Conservation (phyloP, 2,797 vertebrate genomes). For the Macroramphosus scolopax region DNA sequence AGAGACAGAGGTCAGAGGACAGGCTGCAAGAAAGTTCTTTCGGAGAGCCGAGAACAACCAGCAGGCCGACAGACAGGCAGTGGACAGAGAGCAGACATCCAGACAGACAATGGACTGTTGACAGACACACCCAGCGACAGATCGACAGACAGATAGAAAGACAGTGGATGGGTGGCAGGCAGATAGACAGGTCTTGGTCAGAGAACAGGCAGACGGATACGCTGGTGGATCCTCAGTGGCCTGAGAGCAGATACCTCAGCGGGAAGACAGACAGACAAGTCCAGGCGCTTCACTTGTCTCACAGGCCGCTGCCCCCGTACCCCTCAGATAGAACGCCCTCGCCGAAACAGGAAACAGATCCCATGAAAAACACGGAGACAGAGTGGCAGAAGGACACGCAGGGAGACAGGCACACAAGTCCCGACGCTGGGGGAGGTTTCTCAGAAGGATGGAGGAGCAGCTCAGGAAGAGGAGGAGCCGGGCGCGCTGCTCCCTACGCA, state of each 20-base stretch:
- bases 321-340: slow-evolving; percentile 71
- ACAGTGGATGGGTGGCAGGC: slow-evolving; percentile 69
- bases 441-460: slow-evolving; percentile 61
- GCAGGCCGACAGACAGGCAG: slow-evolving; percentile 52
- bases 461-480: slow-evolving; percentile 42
- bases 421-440: slow-evolving; percentile 33
- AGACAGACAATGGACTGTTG: slow-evolving; percentile 74
- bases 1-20: slow-evolving; percentile 56
- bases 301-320: slow-evolving; percentile 73
- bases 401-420: slow-evolving; percentile 43
- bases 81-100: slow-evolving; percentile 56
- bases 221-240: slow-evolving; percentile 59
- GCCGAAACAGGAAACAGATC: slow-evolving; percentile 65
- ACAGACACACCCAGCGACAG: slow-evolving; percentile 72
- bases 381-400: slow-evolving; percentile 54
- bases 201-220: slow-evolving; percentile 57
- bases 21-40: slow-evolving; percentile 50
- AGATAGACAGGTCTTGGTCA: slow-evolving; percentile 68
- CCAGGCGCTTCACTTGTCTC: slow-evolving; percentile 54
- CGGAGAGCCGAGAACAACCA: slow-evolving; percentile 38
- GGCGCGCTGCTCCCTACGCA: slow-evolving; percentile 38
- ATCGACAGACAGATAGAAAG: slow-evolving; percentile 73
- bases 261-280: slow-evolving; percentile 62
- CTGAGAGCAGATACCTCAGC: slow-evolving; percentile 45
- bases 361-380: slow-evolving; percentile 44